Base-by-base conservation (phyloP, 2,888 invertebrate species). In the Cenopis cana region DNA sequence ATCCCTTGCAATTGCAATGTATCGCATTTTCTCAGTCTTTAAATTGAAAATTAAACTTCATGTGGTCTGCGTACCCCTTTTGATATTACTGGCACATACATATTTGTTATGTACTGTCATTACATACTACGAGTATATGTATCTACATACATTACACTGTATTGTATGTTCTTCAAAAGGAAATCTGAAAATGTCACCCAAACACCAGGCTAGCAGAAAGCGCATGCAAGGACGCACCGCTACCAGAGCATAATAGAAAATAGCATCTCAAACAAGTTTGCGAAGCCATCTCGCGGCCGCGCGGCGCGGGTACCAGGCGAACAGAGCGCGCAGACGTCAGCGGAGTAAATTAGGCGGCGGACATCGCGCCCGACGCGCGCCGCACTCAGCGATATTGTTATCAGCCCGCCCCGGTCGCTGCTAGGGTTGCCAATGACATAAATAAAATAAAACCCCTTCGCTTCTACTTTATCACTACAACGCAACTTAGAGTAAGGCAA, bases 341-440 rank as follows among this genome's bases (percentile, higher is more conserved):
- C 77, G 77, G 81, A 87, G 89, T 88, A 88, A 90, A 90, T 82
- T 82, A 82, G 82, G 82, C 80, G 78, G 73, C 74, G 74, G 72
- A 72, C 72, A 69, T 71, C 73, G 74, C 75, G 78, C 78, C 77
- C 76, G 75, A 75, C 46, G 81, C 84, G 79, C 83, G 87, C 82
- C 85, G 87, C 88, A 90, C 91, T 90, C 89, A 89, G 90, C 90
- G 89, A 90, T 91, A 91, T 91, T 91, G 89, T 90, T 91, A 90
- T 90, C 89, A 90, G 88, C 88, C 89, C 89, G 89, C 89, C 86
- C 85, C 85, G 85, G 83, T 81, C 82, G 62, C 73, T 50, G 20
- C 69, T 82, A 89, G 88, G 89, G 89, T 66, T 89, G 85, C 6
- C 41, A 38, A 55, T 41, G 55, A 29, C 11, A 24, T 11, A 0